These are phyloP conservation scores for Bothrops jararaca DNA, from an alignment of 2,113 vertebrate genomes.

Conservation along the genomic window DNA sequence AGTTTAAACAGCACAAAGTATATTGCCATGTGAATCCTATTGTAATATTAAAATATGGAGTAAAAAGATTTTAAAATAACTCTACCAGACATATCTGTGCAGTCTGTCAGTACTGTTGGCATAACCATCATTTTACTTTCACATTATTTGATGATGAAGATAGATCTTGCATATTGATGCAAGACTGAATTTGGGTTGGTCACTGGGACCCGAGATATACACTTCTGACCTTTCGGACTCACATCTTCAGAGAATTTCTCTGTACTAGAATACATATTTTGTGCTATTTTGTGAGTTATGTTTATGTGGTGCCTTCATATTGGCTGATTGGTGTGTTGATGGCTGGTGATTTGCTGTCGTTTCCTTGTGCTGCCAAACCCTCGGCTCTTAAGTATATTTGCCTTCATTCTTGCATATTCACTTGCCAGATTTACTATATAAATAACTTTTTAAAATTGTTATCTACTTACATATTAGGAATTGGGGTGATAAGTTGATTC, in stretches of 20 bases:
- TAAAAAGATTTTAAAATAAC: not conserved
- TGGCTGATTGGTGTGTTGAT: too few relatives aligned
- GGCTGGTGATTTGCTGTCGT: too few relatives aligned
- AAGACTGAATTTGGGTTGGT: not conserved
- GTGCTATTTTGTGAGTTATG: not conserved
- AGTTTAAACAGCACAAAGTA: not conserved
- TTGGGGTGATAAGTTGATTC: not conserved
- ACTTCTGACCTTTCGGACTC: not conserved
- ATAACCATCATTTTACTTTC: not conserved
- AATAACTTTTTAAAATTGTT: not conserved
- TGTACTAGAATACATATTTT: not conserved
- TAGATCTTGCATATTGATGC: not conserved
- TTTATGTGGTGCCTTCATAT: too few relatives aligned
- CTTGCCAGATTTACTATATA: not conserved
- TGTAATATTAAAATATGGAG: not conserved
- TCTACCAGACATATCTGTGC: not conserved
- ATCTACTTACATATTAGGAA: not conserved
- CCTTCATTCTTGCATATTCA: not conserved
- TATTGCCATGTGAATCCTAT: not conserved
- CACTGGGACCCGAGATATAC: not conserved
- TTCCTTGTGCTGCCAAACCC: too few relatives aligned
- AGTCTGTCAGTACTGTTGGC: not conserved
- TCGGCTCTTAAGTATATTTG: too few relatives aligned
- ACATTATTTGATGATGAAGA: not conserved
- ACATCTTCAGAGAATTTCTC: not conserved